Base-by-base conservation (phyloP, 1,140 invertebrate genomes). In the Drosophila lini region DNA sequence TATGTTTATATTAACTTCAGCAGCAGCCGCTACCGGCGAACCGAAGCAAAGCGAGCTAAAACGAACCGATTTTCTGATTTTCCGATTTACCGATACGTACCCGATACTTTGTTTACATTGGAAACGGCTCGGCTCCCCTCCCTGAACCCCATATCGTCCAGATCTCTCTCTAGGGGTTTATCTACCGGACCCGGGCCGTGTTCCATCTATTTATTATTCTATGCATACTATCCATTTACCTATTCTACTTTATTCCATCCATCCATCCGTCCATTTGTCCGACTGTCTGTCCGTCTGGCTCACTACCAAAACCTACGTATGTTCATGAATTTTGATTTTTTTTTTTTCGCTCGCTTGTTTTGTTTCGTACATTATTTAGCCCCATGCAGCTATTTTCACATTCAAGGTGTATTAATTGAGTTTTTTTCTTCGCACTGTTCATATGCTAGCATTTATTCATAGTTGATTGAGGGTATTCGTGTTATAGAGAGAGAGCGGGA, bases 1-100 rank as follows among this genome's bases (percentile, higher is more conserved):
- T 45, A 68, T 85, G 82, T 85, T 85, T 85, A 85, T 85, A 88
- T 85, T 86, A 85, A 86, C 82, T 76, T 86, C 62, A 78, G 81
- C 34, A 0, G 34, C 40, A 6, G 40, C 16, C n/a, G 40, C 6
- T 34, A 31, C 50, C 32, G 32, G 9, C 63, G 63, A 58, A 38
- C 68, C 64, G 74, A 78, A 40, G 44, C 42, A 45, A 52, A 47
- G 25, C 52, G 22, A 42, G 36, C 47, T 19, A 19, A 45, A 31
- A 34, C 48, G 52, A 74, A 74, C 44, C 38, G 59, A 69, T 69
- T 65, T 53, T 42, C 65, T 16, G 45, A 64, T 64, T 68, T 47
- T 50, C 57, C 44, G 58, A 68, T 59, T 45, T 42, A 48, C 45
- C 52, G 65, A 58, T 73, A 71, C 63, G 36, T 45, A 67, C 42